Percentiles rank a stretch among this genome's conserved stretches.
Conservation (phyloP, 2,113 vertebrate genomes). For the Canis aureus region DNA sequence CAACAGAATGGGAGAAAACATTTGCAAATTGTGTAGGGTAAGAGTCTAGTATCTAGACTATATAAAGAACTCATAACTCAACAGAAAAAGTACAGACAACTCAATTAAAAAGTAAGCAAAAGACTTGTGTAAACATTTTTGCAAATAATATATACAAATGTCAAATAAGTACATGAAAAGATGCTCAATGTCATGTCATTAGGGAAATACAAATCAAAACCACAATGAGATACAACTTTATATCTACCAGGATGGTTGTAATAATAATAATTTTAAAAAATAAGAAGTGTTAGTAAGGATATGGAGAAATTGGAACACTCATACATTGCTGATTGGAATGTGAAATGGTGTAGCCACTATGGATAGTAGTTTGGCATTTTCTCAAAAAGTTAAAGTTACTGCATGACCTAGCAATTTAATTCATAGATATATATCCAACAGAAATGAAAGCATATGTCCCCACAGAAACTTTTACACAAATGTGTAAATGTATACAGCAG, state of each 20-base stretch:
- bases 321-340: background rate
- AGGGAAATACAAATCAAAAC: background rate
- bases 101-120: background rate
- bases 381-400: background rate
- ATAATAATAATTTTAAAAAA: background rate
- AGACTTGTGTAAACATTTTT: background rate
- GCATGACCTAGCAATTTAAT: background rate
- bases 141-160: background rate
- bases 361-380: background rate
- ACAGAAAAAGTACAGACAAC: background rate
- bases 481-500: background rate
- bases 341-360: background rate
- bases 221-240: background rate
- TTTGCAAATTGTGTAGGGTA: background rate
- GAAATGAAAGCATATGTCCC: background rate
- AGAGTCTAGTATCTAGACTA: background rate
- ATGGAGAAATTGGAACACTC: background rate
- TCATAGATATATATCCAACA: background rate
- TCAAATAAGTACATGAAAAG: background rate
- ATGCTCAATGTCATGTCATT: background rate
- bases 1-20: background rate
- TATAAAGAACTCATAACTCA: background rate
- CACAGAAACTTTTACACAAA: background rate
- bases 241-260: background rate
- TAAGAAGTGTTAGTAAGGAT: background rate